Evolutionary conservation across 2,888 invertebrate species (phyloP).

Genomic region (Tenodera sinensis): DNA sequence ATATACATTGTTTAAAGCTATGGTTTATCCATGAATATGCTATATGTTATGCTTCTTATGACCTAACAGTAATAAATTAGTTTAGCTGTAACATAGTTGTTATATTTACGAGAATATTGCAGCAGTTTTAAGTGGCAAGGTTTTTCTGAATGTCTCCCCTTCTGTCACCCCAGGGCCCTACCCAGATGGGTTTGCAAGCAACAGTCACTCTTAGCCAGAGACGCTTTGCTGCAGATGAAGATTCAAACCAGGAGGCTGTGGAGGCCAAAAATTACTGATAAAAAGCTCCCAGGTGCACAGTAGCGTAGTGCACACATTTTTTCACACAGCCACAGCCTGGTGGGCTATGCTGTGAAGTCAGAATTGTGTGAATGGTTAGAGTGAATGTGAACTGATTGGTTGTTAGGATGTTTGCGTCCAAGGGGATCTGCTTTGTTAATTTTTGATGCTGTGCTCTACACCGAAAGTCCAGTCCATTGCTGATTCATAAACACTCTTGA

Average conservation of each 20-base stretch:
- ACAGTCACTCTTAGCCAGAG: constrained; percentile 32
- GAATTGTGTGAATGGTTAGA: neutral
- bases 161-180: constrained; percentile 35
- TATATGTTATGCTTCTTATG: constrained; percentile 4
- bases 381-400: neutral
- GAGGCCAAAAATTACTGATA: constrained; percentile 20
- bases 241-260: constrained; percentile 27
- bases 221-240: constrained; percentile 27
- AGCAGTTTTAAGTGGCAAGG: constrained; percentile 23
- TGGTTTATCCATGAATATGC: neutral
- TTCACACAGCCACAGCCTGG: constrained; percentile 12
- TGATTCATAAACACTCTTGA: neutral
- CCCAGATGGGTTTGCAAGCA: constrained; percentile 34
- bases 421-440: neutral
- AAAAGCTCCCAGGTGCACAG: constrained; percentile 18
- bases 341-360: constrained; percentile 5
- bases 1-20: neutral
- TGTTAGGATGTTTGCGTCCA: neutral
- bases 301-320: constrained; percentile 21
- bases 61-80: neutral
- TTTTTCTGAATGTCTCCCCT: constrained; percentile 35
- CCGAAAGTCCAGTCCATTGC: neutral
- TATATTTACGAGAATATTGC: neutral
- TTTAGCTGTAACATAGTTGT: neutral
- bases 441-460: neutral